These are phyloP conservation scores for Chydorus sphaericus DNA, from an alignment of 2,888 invertebrate genomes.

Conservation along the genomic window DNA sequence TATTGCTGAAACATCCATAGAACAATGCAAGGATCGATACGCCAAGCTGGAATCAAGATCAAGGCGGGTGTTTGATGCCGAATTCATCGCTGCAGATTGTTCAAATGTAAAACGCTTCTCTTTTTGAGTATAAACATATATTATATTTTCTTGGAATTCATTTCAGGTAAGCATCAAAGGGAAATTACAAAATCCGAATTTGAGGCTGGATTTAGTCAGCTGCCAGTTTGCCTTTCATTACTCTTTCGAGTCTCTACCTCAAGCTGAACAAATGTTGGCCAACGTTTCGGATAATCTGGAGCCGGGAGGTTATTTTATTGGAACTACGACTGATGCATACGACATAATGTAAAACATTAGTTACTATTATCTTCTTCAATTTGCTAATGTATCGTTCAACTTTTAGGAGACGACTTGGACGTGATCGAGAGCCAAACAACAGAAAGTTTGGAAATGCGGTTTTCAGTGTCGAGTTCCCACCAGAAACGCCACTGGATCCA, in stretches of 20 bases:
- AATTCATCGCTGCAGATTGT: conserved; percentile 84
- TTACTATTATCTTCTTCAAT: not conserved
- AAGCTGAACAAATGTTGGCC: conserved; percentile 79
- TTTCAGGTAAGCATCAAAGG: not conserved
- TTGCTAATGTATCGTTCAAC: not conserved
- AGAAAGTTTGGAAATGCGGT: conserved; percentile 59
- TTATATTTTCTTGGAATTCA: not conserved
- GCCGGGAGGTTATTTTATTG: conserved; percentile 88
- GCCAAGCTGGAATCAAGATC: conserved; percentile 42
- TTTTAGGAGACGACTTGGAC: conserved; percentile 8
- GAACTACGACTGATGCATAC: conserved; percentile 86
- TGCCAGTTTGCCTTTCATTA: conserved; percentile 99
- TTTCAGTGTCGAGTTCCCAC: conserved; percentile 54
- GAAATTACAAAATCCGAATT: conserved; percentile 58
- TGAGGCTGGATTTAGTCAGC: conserved; percentile 75
- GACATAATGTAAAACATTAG: conserved; percentile 57
- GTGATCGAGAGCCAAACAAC: conserved; percentile 22
- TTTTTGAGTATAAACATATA: not conserved
- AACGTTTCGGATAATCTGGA: conserved; percentile 82
- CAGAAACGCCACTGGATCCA: conserved; percentile 33
- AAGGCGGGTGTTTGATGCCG: conserved; percentile 49
- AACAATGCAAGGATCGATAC: conserved; percentile 77
- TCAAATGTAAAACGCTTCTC: conserved; percentile 41
- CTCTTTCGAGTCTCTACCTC: conserved; percentile 72
- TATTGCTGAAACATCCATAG: conserved; percentile 81